These are phyloP conservation scores for Punctoribates punctum DNA, from an alignment of 2,888 invertebrate species.

Conservation along the genomic window DNA sequence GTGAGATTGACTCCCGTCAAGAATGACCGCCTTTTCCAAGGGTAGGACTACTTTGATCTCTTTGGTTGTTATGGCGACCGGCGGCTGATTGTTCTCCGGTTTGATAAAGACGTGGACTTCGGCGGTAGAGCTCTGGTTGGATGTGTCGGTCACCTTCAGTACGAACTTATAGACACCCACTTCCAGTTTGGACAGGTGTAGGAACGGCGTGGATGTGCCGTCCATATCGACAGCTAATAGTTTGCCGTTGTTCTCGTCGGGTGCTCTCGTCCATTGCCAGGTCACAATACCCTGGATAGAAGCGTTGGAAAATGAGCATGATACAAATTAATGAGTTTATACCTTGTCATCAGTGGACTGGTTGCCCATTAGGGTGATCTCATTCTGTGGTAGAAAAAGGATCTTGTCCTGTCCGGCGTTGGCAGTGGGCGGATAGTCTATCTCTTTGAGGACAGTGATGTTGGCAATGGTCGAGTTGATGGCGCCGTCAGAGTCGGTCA, in stretches of 20 bases:
- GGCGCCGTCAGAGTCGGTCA: slow-evolving; percentile 83
- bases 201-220: slow-evolving; percentile 82
- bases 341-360: slow-evolving; percentile 81
- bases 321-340: too few relatives aligned
- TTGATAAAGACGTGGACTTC: slow-evolving; percentile 90
- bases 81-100: slow-evolving; percentile 58
- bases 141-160: slow-evolving; percentile 84
- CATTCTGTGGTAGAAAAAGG: slow-evolving; percentile 80
- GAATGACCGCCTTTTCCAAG: slow-evolving; percentile 66
- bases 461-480: slow-evolving; percentile 81
- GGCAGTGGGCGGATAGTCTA: slow-evolving; percentile 91
- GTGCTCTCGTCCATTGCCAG: slow-evolving; percentile 94
- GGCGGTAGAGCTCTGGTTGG: slow-evolving; percentile 79
- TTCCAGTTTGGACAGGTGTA: slow-evolving; percentile 81
- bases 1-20: slow-evolving; percentile 70
- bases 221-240: slow-evolving; percentile 80
- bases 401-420: slow-evolving; percentile 88
- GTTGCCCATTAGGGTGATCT: slow-evolving; percentile 79
- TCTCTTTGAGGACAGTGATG: slow-evolving; percentile 82
- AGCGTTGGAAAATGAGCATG: background rate
- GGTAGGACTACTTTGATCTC: slow-evolving; percentile 68
- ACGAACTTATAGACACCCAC: slow-evolving; percentile 92
- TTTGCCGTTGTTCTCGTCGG: slow-evolving; percentile 67
- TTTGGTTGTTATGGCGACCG: slow-evolving; percentile 58
- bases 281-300: slow-evolving; percentile 66